phyloP scores from a whole-genome alignment of 2,113 vertebrate genomes.

The Axis porcinus region DNA sequence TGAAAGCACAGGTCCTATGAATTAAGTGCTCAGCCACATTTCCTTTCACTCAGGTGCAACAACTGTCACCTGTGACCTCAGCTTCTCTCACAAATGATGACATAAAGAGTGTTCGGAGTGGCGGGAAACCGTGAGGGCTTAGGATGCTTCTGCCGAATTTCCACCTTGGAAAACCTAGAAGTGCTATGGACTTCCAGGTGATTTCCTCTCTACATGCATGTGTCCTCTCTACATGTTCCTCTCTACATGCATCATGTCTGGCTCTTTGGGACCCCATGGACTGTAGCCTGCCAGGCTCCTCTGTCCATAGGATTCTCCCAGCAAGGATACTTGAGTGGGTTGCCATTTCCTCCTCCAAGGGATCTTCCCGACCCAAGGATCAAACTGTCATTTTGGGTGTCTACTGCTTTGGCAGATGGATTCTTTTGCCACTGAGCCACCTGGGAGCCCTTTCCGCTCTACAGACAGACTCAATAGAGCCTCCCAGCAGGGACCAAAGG shows the following conservation, averaged over 20 bases:
- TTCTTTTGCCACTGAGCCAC: not conserved
- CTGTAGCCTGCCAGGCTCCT: not conserved
- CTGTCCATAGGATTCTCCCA: not conserved
- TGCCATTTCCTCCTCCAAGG: not conserved
- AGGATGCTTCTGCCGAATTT: not conserved
- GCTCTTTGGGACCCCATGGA: not conserved
- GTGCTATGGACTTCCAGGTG: not conserved
- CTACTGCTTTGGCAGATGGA: not conserved
- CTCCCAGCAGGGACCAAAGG: not conserved
- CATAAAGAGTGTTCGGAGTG: not conserved
- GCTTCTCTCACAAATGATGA: not conserved
- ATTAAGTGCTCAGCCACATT: not conserved
- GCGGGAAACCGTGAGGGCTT: not conserved
- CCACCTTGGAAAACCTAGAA: not conserved
- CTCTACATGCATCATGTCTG: not conserved
- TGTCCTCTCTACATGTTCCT: not conserved
- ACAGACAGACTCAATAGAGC: not conserved
- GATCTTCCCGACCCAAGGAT: not conserved
- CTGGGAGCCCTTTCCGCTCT: not conserved
- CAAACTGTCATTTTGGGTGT: not conserved
- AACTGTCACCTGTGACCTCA: not conserved
- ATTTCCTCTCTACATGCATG: not conserved
- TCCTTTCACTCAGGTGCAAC: not conserved
- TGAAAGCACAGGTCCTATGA: not conserved
- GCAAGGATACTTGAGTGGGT: not conserved